Conservation (phyloP, 1,140 invertebrate genomes). For the Coptotermes formosanus region DNA sequence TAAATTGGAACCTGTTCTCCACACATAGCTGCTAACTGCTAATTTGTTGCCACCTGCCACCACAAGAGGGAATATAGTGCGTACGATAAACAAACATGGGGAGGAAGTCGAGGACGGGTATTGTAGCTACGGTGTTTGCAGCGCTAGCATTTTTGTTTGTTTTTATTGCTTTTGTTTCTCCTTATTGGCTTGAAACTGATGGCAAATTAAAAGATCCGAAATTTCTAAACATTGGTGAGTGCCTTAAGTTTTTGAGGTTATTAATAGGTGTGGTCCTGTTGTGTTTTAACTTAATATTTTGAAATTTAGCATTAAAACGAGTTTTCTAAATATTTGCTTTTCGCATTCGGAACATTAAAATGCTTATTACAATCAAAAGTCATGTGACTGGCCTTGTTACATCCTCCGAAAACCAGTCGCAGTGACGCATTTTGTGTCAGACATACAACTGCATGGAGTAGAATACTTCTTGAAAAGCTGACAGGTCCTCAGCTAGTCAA, state of each 20-base stretch:
- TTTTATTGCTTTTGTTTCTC: slow-evolving; percentile 85
- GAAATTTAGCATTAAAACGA: no score
- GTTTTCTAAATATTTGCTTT: no score
- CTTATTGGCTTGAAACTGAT: slow-evolving; percentile 90
- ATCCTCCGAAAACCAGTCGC: neutral
- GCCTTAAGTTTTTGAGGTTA: slow-evolving; percentile 15
- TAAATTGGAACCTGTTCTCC: no score
- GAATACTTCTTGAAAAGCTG: no score
- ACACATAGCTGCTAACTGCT: no score
- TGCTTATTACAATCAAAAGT: neutral
- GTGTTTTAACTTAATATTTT: no score
- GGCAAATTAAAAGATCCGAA: slow-evolving; percentile 73
- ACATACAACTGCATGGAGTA: no score
- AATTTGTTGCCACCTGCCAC: neutral
- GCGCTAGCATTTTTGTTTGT: slow-evolving; percentile 70
- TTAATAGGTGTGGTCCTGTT: slow-evolving; percentile 28
- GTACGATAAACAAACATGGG: slow-evolving; percentile 44
- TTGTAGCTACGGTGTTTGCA: slow-evolving; percentile 66
- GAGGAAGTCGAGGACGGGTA: slow-evolving; percentile 64
- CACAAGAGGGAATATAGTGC: neutral
- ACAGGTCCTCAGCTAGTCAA: no score
- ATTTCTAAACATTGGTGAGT: slow-evolving; percentile 77
- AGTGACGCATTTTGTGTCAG: no score
- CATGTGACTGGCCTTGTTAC: neutral
- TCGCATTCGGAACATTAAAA: neutral